These are phyloP conservation scores for Chiloscyllium punctatum DNA, from an alignment of 2,797 vertebrate species.

Conservation along the genomic window DNA sequence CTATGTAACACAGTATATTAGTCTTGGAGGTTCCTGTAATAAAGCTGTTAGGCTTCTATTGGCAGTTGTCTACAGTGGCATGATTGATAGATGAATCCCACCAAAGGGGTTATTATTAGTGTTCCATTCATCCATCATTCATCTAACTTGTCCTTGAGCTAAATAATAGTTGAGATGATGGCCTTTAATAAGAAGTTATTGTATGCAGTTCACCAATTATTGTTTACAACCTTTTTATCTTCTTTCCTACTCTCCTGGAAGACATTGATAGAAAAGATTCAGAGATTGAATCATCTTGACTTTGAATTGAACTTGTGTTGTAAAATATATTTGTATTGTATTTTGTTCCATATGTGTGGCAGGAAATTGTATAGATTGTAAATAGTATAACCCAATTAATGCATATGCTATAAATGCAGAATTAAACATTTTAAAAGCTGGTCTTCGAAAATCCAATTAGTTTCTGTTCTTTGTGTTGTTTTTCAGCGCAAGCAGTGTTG, in stretches of 20 bases:
- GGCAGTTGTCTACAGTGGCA: neutral
- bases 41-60: neutral
- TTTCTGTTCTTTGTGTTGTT: neutral
- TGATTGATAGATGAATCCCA: neutral
- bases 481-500: neutral
- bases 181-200: neutral
- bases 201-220: neutral
- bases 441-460: neutral
- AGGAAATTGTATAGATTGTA: neutral
- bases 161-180: neutral
- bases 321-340: neutral
- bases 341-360: neutral
- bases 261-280: neutral
- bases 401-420: neutral
- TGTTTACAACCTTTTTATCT: neutral
- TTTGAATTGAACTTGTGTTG: neutral
- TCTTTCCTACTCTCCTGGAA: neutral
- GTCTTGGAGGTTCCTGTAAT: neutral
- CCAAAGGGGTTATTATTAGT: neutral
- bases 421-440: neutral
- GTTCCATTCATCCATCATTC: neutral
- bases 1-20: neutral
- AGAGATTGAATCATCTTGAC: neutral
- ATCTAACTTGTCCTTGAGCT: neutral
- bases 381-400: neutral